Conservation (phyloP, 1,140 invertebrate species). For the Temnothorax longispinosus region DNA sequence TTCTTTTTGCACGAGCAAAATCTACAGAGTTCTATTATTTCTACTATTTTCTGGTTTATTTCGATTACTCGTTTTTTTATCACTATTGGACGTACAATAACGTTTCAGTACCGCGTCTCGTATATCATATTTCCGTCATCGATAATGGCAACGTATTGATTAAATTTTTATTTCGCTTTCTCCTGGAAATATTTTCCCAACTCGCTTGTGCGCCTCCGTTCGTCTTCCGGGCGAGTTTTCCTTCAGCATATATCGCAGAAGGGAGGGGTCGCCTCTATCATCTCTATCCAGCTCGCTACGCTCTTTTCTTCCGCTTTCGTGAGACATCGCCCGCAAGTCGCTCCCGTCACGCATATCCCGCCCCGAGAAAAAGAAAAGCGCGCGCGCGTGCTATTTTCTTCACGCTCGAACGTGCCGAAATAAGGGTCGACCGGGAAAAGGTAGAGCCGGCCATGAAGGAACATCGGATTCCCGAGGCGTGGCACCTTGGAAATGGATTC, state of each 20-base stretch:
- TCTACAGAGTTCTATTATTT: not conserved
- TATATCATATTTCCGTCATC: not conserved
- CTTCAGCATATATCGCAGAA: not conserved
- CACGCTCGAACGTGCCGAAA: conserved; percentile 74
- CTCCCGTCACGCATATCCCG: conserved; percentile 59
- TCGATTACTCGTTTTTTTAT: conserved; percentile 3
- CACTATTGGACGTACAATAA: not conserved
- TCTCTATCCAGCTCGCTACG: not conserved
- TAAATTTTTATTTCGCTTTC: conserved; percentile 6
- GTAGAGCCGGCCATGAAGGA: conserved; percentile 42
- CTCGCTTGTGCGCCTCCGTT: not conserved
- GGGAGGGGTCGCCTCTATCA: not conserved
- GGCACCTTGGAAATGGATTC: conserved; percentile 66
- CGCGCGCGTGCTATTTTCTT: conserved; percentile 62
- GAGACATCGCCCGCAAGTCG: conserved; percentile 61
- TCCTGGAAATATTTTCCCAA: conserved; percentile 25
- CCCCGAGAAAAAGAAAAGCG: conserved; percentile 14
- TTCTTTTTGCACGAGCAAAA: not conserved
- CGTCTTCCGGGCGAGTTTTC: not conserved
- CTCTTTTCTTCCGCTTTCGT: not conserved
- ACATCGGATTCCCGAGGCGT: conserved; percentile 36
- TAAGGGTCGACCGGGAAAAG: conserved; percentile 67
- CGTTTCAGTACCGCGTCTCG: not conserved
- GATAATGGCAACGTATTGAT: conserved; percentile 31
- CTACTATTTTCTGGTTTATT: not conserved